Evolutionary conservation across 2,113 vertebrate genomes (phyloP), one percentile per base, ranked within the genome.

Genomic region (Sakesphorus luctuosus): DNA sequence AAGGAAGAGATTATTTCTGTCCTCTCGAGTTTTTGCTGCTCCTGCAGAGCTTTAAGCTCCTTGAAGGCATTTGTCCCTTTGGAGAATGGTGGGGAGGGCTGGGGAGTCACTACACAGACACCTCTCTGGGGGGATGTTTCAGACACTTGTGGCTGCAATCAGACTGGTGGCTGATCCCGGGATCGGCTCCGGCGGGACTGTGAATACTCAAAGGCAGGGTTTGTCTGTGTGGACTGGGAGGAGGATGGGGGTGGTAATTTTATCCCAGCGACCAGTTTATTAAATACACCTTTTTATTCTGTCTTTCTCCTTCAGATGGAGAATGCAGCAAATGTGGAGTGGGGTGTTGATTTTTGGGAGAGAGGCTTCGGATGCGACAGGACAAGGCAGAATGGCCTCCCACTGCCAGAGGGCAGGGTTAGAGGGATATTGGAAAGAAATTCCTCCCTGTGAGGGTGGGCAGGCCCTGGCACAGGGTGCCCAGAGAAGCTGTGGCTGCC

Each of bases 181-280:
- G 78, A 50, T 59, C 1, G 0, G 18, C 56, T 9, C 82, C 2
- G 19, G 52, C 68, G 35, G 52, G 23, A 2, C 50, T 2, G 2
- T 73, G 85, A 94, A 80, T 93, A 15, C 89, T 96, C 61, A 87
- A 87, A 94, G 93, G 47, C 76, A 17, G 11, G 26, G 73, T 52
- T 88, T 97, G 94, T 93, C 68, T 72, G 65, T 2, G 0, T 2
- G 4, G 81, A 71, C 72, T 73, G 84, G 76, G 17, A 84, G 68
- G 89, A 90, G 61, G 80, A 26, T 7, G 19, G 33, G 4, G 5
- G 0, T 14, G 40, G 67, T 63, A 66, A 84, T 31, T 92, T 79
- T 65, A 87, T 73, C 68, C 88, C 75, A 66, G 76, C 52, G 56
- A 16, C 50, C 26, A 11, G 28, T 52, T 92, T 36, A 31, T 63